Evolutionary conservation across 2,888 invertebrate genomes (phyloP).

Genomic region (Caenorhabditis zanzibari): DNA sequence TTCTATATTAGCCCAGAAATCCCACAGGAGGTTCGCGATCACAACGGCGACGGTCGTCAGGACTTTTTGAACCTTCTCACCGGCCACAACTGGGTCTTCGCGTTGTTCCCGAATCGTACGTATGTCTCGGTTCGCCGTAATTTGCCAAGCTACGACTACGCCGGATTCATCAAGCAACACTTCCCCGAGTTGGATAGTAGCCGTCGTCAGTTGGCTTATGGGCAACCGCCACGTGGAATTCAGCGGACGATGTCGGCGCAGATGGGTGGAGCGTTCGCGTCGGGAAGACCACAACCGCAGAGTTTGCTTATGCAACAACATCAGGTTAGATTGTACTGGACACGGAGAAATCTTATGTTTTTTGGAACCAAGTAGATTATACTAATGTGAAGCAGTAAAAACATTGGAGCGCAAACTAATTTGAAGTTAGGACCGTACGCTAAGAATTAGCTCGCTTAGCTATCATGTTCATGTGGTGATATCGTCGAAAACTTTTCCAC

Average conservation of each 20-base stretch:
- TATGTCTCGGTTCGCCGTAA: slow-evolving; percentile 83
- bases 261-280: slow-evolving; percentile 45
- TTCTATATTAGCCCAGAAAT: slow-evolving; percentile 77
- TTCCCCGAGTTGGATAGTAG: slow-evolving; percentile 62
- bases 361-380: too few relatives aligned
- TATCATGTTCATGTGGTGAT: too few relatives aligned
- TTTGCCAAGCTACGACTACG: slow-evolving; percentile 82
- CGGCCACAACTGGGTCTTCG: slow-evolving; percentile 82
- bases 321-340: slow-evolving; percentile 1
- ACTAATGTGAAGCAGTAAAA: too few relatives aligned
- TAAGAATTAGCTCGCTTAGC: too few relatives aligned
- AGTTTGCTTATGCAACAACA: slow-evolving; percentile 54
- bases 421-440: too few relatives aligned
- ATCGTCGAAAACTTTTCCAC: too few relatives aligned
- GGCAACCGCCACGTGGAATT: slow-evolving; percentile 55
- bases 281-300: slow-evolving; percentile 23
- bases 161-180: slow-evolving; percentile 77
- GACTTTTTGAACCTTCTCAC: slow-evolving; percentile 80
- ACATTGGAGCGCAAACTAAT: too few relatives aligned
- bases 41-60: slow-evolving; percentile 76
- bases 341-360: background rate
- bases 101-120: slow-evolving; percentile 82
- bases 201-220: slow-evolving; percentile 50
- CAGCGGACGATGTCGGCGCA: slow-evolving; percentile 65
- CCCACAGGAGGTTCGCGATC: slow-evolving; percentile 77